phyloP scores from a whole-genome alignment of 2,888 invertebrate genomes.

The Drosophila differens region DNA sequence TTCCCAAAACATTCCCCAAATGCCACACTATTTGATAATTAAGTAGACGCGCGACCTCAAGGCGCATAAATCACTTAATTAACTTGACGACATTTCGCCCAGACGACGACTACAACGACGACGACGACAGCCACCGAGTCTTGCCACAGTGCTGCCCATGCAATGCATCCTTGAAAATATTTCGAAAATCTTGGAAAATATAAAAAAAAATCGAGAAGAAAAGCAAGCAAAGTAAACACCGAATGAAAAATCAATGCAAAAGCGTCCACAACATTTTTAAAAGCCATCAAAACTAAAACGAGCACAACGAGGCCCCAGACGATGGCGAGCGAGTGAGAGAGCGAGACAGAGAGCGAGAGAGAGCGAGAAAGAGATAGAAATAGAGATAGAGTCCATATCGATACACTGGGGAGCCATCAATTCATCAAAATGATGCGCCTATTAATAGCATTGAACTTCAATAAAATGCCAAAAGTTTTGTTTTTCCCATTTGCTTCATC shows the following conservation, averaged over 20 bases:
- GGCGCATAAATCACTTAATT: conserved; percentile 80
- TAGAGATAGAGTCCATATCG: conserved; percentile 3
- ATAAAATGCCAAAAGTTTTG: conserved; percentile 71
- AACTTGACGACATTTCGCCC: conserved; percentile 77
- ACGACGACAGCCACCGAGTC: conserved; percentile 33
- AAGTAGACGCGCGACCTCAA: conserved; percentile 79
- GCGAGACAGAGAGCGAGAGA: background rate
- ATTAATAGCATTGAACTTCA: conserved; percentile 72
- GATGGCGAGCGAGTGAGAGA: background rate
- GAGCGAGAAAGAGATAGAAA: background rate
- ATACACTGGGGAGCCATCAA: conserved; percentile 80
- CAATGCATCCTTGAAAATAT: conserved; percentile 77
- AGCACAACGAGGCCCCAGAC: conserved; percentile 55
- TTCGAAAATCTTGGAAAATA: conserved; percentile 63
- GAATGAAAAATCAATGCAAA: conserved; percentile 72
- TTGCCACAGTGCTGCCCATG: conserved; percentile 25
- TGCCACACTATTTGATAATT: conserved; percentile 81
- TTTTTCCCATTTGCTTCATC: conserved; percentile 26
- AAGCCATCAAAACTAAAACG: conserved; percentile 73
- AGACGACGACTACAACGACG: conserved; percentile 38
- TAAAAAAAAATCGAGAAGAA: conserved; percentile 27
- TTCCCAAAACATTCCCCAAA: conserved; percentile 77
- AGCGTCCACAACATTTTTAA: conserved; percentile 54
- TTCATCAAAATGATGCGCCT: conserved; percentile 74
- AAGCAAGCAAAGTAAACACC: conserved; percentile 30